phyloP scores from a whole-genome alignment of 1,140 invertebrate genomes.

The Pogonomyrmex californicus region DNA sequence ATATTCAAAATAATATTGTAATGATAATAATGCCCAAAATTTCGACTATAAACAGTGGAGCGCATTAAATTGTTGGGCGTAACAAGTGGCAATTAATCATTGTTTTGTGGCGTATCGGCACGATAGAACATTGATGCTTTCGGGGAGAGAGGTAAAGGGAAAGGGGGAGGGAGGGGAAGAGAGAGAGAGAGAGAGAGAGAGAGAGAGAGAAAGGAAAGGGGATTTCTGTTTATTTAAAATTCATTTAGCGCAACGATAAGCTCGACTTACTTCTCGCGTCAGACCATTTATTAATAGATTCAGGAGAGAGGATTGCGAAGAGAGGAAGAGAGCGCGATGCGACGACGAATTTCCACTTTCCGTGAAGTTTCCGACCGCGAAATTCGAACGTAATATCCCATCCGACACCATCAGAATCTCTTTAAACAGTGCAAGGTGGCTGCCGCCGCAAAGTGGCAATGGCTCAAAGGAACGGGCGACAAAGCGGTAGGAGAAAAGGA shows the following conservation, averaged over 20 bases:
- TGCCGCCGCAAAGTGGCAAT: slow-evolving; percentile 57
- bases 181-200: not conserved
- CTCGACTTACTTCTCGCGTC: slow-evolving; percentile 25
- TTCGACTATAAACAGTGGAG: not conserved
- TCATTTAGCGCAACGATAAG: slow-evolving; percentile 43
- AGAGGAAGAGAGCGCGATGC: slow-evolving; percentile 12
- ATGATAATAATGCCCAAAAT: not conserved
- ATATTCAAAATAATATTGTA: not conserved
- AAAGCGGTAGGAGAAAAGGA: slow-evolving; percentile 24
- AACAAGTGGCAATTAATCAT: slow-evolving; percentile 21
- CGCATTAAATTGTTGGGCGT: not conserved
- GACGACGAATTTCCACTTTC: slow-evolving; percentile 39
- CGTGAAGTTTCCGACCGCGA: slow-evolving; percentile 63
- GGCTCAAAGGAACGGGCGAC: slow-evolving; percentile 52
- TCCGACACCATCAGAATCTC: slow-evolving; percentile 64
- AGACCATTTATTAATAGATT: slow-evolving; percentile 46
- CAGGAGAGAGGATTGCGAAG: slow-evolving; percentile 18
- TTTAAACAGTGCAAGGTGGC: slow-evolving; percentile 67
- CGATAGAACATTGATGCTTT: slow-evolving; percentile 9
- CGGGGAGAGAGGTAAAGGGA: too few relatives aligned
- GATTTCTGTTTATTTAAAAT: slow-evolving; percentile 32
- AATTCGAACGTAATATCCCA: slow-evolving; percentile 68
- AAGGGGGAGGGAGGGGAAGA: too few relatives aligned
- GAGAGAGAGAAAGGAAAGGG: not conserved
- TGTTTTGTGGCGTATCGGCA: not conserved